Evolutionary conservation across 1,140 invertebrate genomes (phyloP).

Genomic region (Hirudo medicinalis): DNA sequence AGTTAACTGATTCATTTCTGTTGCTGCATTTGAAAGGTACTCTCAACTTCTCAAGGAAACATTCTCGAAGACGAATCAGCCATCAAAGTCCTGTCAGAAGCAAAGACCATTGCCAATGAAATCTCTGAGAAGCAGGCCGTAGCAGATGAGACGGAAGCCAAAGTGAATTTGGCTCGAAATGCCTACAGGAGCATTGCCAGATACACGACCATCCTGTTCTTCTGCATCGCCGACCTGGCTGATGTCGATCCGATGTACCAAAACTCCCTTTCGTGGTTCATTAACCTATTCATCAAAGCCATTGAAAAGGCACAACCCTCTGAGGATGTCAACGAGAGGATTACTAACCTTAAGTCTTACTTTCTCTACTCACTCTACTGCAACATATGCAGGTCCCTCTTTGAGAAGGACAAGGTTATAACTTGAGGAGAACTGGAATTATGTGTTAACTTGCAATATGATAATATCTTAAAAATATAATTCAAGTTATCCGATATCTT

Average conservation of each 20-base stretch:
- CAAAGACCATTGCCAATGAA: slow-evolving; percentile 56
- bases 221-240: slow-evolving; percentile 41
- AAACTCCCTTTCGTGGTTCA: slow-evolving; percentile 85
- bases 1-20: background rate
- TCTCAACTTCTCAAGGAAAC: slow-evolving; percentile 58
- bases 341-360: slow-evolving; percentile 59
- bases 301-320: slow-evolving; percentile 82
- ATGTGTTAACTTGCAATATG: background rate
- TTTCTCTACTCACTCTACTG: slow-evolving; percentile 81
- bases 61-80: slow-evolving; percentile 91
- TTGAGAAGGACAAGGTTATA: slow-evolving; percentile 71
- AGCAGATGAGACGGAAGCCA: slow-evolving; percentile 67
- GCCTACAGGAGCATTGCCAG: slow-evolving; percentile 40
- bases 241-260: slow-evolving; percentile 52
- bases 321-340: slow-evolving; percentile 58
- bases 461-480: background rate
- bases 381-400: slow-evolving; percentile 81
- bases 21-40: background rate
- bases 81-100: slow-evolving; percentile 77
- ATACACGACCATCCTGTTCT: slow-evolving; percentile 42
- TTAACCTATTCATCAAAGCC: slow-evolving; percentile 68
- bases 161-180: slow-evolving; percentile 46
- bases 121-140: slow-evolving; percentile 53
- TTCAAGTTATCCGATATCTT: too few species aligned
- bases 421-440: slow-evolving; percentile 22